Base-by-base conservation (phyloP, 2,888 invertebrate genomes). In the Noctuana brunneofusca region DNA sequence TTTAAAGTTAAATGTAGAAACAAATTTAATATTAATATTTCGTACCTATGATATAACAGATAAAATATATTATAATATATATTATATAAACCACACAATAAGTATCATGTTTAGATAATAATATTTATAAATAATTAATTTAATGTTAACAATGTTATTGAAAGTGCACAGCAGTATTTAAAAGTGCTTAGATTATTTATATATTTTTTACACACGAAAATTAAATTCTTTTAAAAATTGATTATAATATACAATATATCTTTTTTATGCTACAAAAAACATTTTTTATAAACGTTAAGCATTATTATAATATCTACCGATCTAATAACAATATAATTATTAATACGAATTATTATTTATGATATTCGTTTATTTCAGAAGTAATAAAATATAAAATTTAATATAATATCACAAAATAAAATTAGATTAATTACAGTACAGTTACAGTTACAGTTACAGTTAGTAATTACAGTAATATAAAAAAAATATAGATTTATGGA, bases 91-190 rank as follows among this genome's bases (percentile, higher is more conserved):
- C 38, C 38, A 38, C 38, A 38, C 38, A 14, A 38, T 5, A 38
- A 6, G 1, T 38, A 14, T 14, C 5, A 12, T 1, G 14, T 0
- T 1, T 14, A 14, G 5, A 6, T 12, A 38, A n/a, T n/a, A n/a
- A n/a, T n/a, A n/a, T n/a, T n/a, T n/a, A n/a, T n/a, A n/a, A n/a
- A n/a, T n/a, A n/a, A n/a, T n/a, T n/a, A n/a, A n/a, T n/a, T n/a
- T 38, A 14, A 4, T 38, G 5, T 38, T 43, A 63, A 55, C 41
- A 55, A 50, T 66, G 65, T 88, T 89, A 89, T 89, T 89, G 89
- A 79, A 75, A 76, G 67, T 73, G 85, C 89, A 89, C 89, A 89
- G 89, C 88, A 89, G 89, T 85, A 54, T 54, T 20, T 46, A 46
- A 20, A 20, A 46, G 43, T 46, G 43, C 18, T 41, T 41, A 41